Percentiles rank a stretch among this genome's conserved stretches.
Conservation (phyloP, 2,797 vertebrate species). For the Smutsia gigantea region DNA sequence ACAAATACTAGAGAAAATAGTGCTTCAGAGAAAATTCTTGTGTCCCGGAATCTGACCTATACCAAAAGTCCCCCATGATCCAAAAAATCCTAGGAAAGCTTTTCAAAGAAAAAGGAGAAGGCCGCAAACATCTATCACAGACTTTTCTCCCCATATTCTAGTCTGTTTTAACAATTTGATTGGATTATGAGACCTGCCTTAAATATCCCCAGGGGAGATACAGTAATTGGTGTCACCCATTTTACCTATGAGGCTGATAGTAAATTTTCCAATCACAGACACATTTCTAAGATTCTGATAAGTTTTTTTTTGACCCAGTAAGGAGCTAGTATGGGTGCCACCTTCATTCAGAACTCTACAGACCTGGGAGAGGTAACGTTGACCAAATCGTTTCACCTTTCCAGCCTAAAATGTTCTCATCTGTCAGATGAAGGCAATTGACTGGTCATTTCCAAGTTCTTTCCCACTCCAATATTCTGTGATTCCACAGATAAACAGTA, state of each 20-base stretch:
- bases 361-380: accelerated
- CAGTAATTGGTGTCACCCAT: not conserved
- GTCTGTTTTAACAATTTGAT: not conserved
- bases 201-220: not conserved
- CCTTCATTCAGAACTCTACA: not conserved
- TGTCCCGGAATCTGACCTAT: not conserved
- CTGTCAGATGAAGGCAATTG: not conserved
- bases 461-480: not conserved
- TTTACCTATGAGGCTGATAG: not conserved
- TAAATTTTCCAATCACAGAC: not conserved
- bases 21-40: not conserved
- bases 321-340: not conserved
- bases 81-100: not conserved
- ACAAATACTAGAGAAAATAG: not conserved
- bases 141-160: not conserved
- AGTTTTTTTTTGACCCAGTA: not conserved
- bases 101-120: not conserved
- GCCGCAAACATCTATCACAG: not conserved
- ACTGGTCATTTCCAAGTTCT: not conserved
- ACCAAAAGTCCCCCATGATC: not conserved
- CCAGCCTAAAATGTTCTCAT: not conserved
- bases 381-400: not conserved
- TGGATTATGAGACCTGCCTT: not conserved
- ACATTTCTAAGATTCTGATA: not conserved
- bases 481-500: not conserved